Evolutionary conservation across 2,113 vertebrate species (phyloP).

Genomic region (Channa maculata): DNA sequence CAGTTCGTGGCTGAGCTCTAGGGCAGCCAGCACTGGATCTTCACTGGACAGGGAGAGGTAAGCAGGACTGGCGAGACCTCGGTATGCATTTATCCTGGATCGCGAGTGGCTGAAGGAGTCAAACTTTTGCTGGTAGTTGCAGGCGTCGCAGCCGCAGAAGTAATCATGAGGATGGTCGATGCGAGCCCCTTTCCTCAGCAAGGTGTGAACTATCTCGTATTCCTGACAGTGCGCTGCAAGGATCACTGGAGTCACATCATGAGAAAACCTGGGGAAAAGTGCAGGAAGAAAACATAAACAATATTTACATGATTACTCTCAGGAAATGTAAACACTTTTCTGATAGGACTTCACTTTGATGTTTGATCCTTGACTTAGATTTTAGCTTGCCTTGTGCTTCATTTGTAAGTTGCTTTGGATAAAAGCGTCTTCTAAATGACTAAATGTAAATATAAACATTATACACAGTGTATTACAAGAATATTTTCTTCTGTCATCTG

Average conservation of each 20-base stretch:
- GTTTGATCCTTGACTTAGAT: too few species aligned
- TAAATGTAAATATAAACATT: too few species aligned
- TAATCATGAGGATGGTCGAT: conserved; percentile 96
- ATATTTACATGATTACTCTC: background rate
- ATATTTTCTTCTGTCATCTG: too few species aligned
- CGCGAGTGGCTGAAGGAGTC: conserved; percentile 98
- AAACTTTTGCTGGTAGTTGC: conserved; percentile 94
- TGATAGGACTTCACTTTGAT: too few species aligned
- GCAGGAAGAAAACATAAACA: background rate
- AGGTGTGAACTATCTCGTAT: conserved; percentile 96
- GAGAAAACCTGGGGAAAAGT: conserved; percentile 85
- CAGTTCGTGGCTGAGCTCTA: conserved; percentile 97
- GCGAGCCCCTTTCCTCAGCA: conserved; percentile 92
- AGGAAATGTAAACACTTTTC: too few species aligned
- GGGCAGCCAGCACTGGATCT: conserved; percentile 94
- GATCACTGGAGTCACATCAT: conserved; percentile 95
- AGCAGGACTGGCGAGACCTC: conserved; percentile 95
- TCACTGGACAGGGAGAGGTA: conserved; percentile 96
- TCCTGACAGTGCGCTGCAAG: conserved; percentile 97
- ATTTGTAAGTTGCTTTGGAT: too few species aligned
- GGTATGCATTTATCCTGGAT: conserved; percentile 97
- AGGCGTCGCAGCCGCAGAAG: conserved; percentile 96
- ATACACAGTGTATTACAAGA: too few species aligned
- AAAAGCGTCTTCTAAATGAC: too few species aligned
- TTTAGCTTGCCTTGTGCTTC: too few species aligned